phyloP scores from a whole-genome alignment of 2,797 vertebrate species.

The Crocodylus rhombifer region DNA sequence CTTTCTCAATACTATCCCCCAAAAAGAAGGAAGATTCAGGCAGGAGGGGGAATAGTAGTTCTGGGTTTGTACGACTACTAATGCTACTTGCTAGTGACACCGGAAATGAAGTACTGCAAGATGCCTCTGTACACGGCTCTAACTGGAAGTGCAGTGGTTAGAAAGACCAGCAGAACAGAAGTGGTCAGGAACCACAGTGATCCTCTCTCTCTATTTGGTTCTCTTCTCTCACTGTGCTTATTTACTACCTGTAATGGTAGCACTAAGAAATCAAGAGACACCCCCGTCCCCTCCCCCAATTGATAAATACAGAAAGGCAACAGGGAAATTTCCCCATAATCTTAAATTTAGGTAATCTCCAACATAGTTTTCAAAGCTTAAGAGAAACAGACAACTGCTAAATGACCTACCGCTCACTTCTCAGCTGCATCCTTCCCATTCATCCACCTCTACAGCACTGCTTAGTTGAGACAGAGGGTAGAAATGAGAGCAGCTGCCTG shows the following conservation, averaged over 20 bases:
- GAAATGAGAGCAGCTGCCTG: not conserved
- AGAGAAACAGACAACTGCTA: not conserved
- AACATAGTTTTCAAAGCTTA: not conserved
- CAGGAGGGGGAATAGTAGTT: not conserved
- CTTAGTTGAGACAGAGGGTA: not conserved
- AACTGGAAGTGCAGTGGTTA: not conserved
- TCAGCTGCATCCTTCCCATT: not conserved
- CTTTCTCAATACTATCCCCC: no score
- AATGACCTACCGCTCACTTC: not conserved
- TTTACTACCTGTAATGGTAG: not conserved
- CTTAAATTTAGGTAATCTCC: not conserved
- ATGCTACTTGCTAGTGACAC: not conserved
- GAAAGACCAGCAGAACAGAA: not conserved
- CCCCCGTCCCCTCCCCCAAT: accelerated
- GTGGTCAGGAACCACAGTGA: not conserved
- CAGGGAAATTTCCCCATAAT: no score
- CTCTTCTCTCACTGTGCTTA: not conserved
- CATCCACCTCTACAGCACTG: not conserved
- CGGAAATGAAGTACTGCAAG: not conserved
- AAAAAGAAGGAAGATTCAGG: not conserved
- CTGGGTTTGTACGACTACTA: not conserved
- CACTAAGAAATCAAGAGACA: not conserved
- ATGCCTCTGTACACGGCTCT: not conserved
- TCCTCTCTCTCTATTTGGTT: not conserved
- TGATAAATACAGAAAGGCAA: not conserved